Percentiles rank a stretch among this genome's conserved stretches.
Evolutionary conservation across 2,888 invertebrate species (phyloP).

Genomic region (Parasteatoda lunata): DNA sequence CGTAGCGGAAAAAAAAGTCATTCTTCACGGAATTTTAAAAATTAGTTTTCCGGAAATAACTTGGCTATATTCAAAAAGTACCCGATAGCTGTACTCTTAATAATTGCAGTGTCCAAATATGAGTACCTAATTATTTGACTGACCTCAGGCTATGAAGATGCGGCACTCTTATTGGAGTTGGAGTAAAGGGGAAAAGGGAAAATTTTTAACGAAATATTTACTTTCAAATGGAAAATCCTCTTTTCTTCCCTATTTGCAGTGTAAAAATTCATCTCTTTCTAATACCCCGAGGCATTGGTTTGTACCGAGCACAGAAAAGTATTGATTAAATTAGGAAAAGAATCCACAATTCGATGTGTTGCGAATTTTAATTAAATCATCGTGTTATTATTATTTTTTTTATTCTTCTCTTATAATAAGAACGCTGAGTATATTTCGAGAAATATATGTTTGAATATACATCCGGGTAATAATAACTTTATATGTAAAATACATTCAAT

Average conservation of each 20-base stretch:
- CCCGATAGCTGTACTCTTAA: conserved; percentile 3
- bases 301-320: conserved; percentile 33
- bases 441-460: not conserved
- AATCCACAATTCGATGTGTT: conserved; percentile 6
- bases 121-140: conserved; percentile 52
- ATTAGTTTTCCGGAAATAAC: not conserved
- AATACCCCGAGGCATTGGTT: conserved; percentile 19
- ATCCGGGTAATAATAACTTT: too few species aligned
- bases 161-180: conserved; percentile 22
- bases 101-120: conserved; percentile 46
- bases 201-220: conserved; percentile 50
- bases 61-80: conserved; percentile 12
- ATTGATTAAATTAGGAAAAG: conserved; percentile 52
- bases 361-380: conserved; percentile 50
- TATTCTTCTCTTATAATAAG: not conserved
- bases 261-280: conserved; percentile 10
- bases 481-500: too few species aligned
- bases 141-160: conserved; percentile 27
- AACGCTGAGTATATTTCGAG: not conserved
- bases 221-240: conserved; percentile 32
- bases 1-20: not conserved
- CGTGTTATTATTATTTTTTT: not conserved
- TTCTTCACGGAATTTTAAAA: not conserved
- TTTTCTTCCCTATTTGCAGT: not conserved
- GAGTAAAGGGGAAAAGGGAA: conserved; percentile 24